phyloP scores from a whole-genome alignment of 2,797 vertebrate genomes.

The Platyrinchus mystaceus region DNA sequence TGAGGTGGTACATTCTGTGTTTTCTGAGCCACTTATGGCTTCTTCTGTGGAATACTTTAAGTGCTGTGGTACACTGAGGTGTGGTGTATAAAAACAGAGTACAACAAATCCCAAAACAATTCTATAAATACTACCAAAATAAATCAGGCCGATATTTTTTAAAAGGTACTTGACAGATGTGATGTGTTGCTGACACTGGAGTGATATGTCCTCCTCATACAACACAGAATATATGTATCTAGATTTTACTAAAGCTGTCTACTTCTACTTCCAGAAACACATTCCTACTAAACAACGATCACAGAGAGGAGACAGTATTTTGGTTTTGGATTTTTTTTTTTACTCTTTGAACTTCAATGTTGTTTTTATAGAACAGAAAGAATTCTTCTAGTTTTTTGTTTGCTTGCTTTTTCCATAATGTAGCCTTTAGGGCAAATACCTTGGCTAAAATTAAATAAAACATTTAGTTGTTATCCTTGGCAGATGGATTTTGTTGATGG shows the following conservation, averaged over 20 bases:
- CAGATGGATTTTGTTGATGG: constrained; percentile 33
- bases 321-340: not conserved
- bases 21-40: not conserved
- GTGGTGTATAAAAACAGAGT: not conserved
- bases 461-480: constrained; percentile 51
- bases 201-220: not conserved
- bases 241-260: not conserved
- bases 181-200: not conserved
- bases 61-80: not conserved
- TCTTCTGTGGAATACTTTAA: not conserved
- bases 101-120: not conserved
- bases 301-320: not conserved
- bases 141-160: not conserved
- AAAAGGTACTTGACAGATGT: not conserved
- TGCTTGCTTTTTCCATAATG: not conserved
- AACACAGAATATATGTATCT: not conserved
- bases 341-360: not conserved
- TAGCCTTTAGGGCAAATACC: constrained; percentile 26
- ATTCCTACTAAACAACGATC: not conserved
- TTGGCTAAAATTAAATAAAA: constrained; percentile 45
- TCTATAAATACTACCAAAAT: not conserved
- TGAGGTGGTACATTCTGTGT: not conserved
- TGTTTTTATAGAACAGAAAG: constrained; percentile 27
- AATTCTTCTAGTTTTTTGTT: not conserved
- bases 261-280: not conserved